phyloP scores from a whole-genome alignment of 2,888 invertebrate genomes.

The Ferrisia virgata region DNA sequence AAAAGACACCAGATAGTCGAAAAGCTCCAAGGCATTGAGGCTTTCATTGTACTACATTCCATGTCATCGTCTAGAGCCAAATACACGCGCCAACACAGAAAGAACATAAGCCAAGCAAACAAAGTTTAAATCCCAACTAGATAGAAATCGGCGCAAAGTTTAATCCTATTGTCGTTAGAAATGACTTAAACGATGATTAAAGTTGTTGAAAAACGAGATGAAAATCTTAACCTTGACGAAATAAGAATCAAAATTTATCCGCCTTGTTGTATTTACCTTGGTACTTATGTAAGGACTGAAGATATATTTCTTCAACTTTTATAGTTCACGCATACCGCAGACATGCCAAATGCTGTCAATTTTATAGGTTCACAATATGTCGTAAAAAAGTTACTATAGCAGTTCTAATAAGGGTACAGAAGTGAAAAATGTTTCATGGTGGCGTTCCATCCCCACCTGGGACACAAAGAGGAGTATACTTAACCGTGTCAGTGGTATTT shows the following conservation, averaged over 20 bases:
- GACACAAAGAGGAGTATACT: neutral
- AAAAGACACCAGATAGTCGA: too few species aligned
- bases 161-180: neutral
- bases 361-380: too few species aligned
- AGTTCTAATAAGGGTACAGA: too few species aligned
- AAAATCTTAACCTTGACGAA: conserved; percentile 15
- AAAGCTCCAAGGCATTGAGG: neutral
- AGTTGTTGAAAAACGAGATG: conserved; percentile 6
- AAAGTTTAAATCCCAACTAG: neutral
- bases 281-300: too few species aligned
- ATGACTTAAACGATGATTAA: conserved; percentile 11
- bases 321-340: too few species aligned
- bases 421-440: neutral
- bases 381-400: neutral
- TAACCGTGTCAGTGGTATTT: conserved; percentile 23
- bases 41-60: too few species aligned
- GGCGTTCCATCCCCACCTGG: neutral
- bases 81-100: neutral
- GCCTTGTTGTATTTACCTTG: too few species aligned
- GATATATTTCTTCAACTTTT: neutral
- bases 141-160: neutral
- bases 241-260: conserved; percentile 16
- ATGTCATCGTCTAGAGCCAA: neutral
- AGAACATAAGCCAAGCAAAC: neutral
- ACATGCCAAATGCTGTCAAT: too few species aligned